Conservation (phyloP, 2,888 invertebrate species). For the Pyralis farinalis region DNA sequence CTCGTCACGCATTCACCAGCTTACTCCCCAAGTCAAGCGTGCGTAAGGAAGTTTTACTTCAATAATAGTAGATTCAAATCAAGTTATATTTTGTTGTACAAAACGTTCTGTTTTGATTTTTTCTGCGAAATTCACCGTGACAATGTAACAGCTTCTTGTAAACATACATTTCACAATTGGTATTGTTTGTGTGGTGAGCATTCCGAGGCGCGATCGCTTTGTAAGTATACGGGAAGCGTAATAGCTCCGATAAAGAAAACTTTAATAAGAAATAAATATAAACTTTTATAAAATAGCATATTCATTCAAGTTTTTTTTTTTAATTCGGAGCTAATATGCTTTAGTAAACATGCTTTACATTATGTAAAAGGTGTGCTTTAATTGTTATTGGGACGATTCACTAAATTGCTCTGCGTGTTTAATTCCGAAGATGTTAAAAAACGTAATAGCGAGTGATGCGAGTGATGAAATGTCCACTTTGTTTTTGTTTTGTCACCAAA, state of each 20-base stretch:
- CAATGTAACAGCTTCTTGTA: background rate
- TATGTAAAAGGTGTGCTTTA: background rate
- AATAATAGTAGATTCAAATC: too few relatives aligned
- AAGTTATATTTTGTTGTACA: too few relatives aligned
- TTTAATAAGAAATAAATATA: too few relatives aligned
- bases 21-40: too few relatives aligned
- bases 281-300: too few relatives aligned
- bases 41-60: too few relatives aligned
- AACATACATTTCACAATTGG: background rate
- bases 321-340: background rate
- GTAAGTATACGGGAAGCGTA: background rate
- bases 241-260: background rate
- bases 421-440: background rate
- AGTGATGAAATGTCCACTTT: too few relatives aligned
- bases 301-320: too few relatives aligned
- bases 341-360: background rate
- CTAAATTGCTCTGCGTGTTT: background rate
- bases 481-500: too few relatives aligned
- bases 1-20: too few relatives aligned
- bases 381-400: background rate
- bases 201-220: background rate
- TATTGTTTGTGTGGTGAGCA: background rate
- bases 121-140: conserved; percentile 5
- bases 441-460: too few relatives aligned
- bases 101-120: background rate